Evolutionary conservation across 2,113 vertebrate genomes (phyloP).

Genomic region (Myrmophylax atrothorax): DNA sequence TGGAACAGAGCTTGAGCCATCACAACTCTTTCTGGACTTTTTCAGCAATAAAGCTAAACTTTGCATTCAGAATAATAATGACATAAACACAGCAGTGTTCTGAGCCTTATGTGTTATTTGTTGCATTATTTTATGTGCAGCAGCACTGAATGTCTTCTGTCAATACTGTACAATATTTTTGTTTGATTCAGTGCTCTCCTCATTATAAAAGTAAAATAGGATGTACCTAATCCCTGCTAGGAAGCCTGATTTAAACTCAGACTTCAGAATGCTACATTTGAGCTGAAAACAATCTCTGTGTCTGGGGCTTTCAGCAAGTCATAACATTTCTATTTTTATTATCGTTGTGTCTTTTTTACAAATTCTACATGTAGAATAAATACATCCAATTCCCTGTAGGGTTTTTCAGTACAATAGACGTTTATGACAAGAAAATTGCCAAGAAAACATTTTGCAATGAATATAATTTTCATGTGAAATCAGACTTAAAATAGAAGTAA

Average conservation of each 20-base stretch:
- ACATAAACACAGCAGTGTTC: neutral
- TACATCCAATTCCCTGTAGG: neutral
- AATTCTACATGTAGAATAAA: conserved; percentile 60
- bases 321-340: conserved; percentile 71
- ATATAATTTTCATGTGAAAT: conserved; percentile 68
- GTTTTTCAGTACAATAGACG: conserved; percentile 52
- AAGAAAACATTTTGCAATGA: conserved; percentile 70
- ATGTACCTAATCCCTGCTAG: neutral
- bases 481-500: conserved; percentile 36
- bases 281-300: conserved; percentile 35
- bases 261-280: conserved; percentile 23
- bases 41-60: neutral
- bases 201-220: neutral
- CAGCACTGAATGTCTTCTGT: neutral
- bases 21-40: neutral
- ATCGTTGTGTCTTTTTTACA: conserved; percentile 52
- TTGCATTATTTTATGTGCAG: neutral
- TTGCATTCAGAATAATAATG: neutral
- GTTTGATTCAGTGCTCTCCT: neutral
- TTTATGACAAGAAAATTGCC: conserved; percentile 72
- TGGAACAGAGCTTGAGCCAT: neutral
- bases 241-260: conserved; percentile 37
- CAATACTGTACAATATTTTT: neutral
- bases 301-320: conserved; percentile 37
- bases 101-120: neutral